A percentile compares a stretch with the other conserved stretches of the same genome.
These are phyloP conservation scores for Ochotona curzoniae DNA, from an alignment of 2,113 vertebrate species.

Conservation along the genomic window DNA sequence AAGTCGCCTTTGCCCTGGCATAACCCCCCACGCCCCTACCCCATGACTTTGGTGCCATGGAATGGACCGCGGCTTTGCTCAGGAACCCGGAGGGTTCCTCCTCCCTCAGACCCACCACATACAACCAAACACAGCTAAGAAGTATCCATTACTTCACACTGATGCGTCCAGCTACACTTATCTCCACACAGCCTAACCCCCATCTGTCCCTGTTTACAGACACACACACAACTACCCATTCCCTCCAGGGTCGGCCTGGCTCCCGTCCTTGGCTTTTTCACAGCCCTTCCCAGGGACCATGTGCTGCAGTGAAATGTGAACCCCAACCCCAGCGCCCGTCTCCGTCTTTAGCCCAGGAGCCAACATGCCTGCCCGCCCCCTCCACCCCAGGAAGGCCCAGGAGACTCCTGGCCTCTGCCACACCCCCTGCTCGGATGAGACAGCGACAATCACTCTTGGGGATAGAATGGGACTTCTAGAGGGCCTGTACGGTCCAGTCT, in stretches of 20 bases:
- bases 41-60: not conserved
- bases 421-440: not conserved
- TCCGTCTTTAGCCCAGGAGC: not conserved
- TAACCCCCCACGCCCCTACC: not conserved
- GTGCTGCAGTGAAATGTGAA: conserved; percentile 52
- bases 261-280: not conserved
- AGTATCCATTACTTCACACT: not conserved
- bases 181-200: not conserved
- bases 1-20: not conserved
- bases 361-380: not conserved
- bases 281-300: not conserved
- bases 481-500: not conserved
- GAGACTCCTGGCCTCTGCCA: not conserved
- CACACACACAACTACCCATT: not conserved
- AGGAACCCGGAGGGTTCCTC: no score
- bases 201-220: no score
- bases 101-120: not conserved
- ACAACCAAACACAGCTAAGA: no score
- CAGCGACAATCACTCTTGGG: conserved; percentile 56
- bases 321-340: not conserved
- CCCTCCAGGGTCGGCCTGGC: not conserved
- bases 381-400: not conserved
- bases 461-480: conserved; percentile 27
- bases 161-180: not conserved
- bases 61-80: not conserved